Conservation (phyloP, 2,888 invertebrate species). For the Xylophagus ater region DNA sequence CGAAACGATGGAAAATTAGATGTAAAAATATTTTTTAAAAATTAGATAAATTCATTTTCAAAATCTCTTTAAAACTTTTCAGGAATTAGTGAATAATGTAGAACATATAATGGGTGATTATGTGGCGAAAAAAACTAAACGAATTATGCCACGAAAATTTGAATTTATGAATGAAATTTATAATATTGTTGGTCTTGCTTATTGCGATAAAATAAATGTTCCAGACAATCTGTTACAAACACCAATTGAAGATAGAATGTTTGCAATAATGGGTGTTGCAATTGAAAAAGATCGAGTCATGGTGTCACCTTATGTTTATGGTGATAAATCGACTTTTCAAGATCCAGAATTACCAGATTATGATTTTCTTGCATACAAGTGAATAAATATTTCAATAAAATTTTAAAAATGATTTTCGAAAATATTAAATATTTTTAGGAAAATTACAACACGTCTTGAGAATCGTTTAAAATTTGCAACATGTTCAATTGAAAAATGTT, state of each 20-base stretch:
- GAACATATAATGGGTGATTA: conserved; percentile 33
- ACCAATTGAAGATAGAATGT: conserved; percentile 4
- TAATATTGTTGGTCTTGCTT: conserved; percentile 31
- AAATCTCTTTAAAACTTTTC: not conserved
- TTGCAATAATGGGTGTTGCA: conserved; percentile 4
- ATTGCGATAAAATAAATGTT: conserved; percentile 23
- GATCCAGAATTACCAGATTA: conserved; percentile 23
- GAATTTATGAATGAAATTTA: conserved; percentile 35
- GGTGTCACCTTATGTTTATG: conserved; percentile 25
- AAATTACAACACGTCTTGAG: conserved; percentile 8
- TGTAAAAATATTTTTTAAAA: conserved; percentile 17
- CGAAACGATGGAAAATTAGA: conserved; percentile 21
- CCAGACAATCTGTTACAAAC: conserved; percentile 6
- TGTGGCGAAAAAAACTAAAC: conserved; percentile 30
- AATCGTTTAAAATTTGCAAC: conserved; percentile 9
- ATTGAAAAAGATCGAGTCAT: conserved; percentile 12
- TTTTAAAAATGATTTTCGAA: not conserved
- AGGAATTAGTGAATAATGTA: conserved; percentile 21
- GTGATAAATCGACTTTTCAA: conserved; percentile 25
- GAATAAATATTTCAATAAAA: not conserved
- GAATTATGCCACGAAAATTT: conserved; percentile 36
- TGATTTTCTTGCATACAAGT: conserved; percentile 25
- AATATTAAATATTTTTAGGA: not conserved
- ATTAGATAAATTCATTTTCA: not conserved
- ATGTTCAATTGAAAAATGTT: conserved; percentile 15